Conservation (phyloP, 2,888 invertebrate genomes). For the Agrochola litura region DNA sequence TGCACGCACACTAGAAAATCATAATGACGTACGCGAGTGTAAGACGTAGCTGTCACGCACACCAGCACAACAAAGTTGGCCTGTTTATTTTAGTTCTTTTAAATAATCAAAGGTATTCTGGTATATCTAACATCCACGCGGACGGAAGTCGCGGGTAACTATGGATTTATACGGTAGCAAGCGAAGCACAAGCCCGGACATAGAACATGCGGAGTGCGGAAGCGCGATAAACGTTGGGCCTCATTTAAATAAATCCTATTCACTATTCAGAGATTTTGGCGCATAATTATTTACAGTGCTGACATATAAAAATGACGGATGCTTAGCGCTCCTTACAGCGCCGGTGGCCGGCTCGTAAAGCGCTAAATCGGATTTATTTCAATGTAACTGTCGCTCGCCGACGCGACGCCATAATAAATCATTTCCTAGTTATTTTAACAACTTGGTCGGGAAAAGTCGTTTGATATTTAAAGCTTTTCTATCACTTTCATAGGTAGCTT, state of each 20-base stretch:
- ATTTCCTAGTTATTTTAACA: constrained; percentile 58
- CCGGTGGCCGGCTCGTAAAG: constrained; percentile 41
- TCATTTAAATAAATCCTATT: constrained; percentile 36
- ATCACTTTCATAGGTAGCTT: constrained; percentile 28
- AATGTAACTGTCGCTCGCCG: constrained; percentile 42
- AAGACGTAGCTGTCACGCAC: too few species aligned
- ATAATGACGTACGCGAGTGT: too few species aligned
- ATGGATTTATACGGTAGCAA: neutral
- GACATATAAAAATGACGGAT: constrained; percentile 29
- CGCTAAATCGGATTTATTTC: constrained; percentile 58
- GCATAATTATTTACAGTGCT: constrained; percentile 38
- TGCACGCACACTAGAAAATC: too few species aligned
- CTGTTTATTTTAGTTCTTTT: too few species aligned
- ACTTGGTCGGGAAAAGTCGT: constrained; percentile 44
- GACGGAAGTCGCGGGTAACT: neutral
- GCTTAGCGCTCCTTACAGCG: constrained; percentile 38
- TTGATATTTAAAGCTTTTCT: constrained; percentile 48
- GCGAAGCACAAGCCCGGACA: constrained; percentile 37
- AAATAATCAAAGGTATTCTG: too few species aligned
- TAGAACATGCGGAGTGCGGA: constrained; percentile 41
- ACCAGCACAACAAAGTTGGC: too few species aligned
- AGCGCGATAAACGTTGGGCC: constrained; percentile 47
- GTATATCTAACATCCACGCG: neutral
- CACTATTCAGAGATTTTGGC: constrained; percentile 41
- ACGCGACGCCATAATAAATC: constrained; percentile 55